Base-by-base conservation (phyloP, 2,797 vertebrate species). In the Poeciliopsis turneri region DNA sequence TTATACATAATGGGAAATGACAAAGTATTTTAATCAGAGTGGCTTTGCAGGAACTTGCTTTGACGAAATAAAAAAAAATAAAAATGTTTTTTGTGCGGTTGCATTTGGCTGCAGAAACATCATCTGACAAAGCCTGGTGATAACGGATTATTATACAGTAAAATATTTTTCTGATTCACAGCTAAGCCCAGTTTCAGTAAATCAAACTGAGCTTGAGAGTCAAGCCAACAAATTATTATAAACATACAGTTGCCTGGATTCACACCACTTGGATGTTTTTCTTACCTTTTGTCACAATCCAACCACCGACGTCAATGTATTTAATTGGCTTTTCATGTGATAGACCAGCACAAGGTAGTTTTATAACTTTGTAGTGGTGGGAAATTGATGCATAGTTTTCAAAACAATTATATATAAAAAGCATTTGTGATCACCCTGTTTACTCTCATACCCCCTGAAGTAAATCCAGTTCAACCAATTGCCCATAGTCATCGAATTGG, bases 1-100 rank as follows among this genome's bases (percentile, higher is more conserved):
- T 45, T 82, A 84, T 85, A 76, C 51, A 5, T 80, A 83, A 66
- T 69, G 79, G 45, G 88, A 86, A 86, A 84, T 82, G 77, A 78
- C 82, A 91, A 83, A 88, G 0, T 4, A 18, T 41, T 81, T 49
- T 77, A 84, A 89, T 89, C 82, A 78, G 64, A 75, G 49, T 5
- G 15, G 68, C 71, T 82, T 77, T 71, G 66, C 78, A 70, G 64
- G 61, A 73, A 80, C 36, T 81, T 75, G 45, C 12, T 68, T 5
- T 25, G 41, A 57, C 28, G 30, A 30, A 47, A 12, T n/a, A 11
- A 53, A 13, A 57, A 10, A 51, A 53, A 53, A 41, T 8, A 8
- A 41, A 41, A 8, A 41, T 0, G 9, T 4, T 78, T 49, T 72
- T 23, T 89, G 86, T 92, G 91, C 81, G 85, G 83, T 85, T 84